Base-by-base conservation (phyloP, 2,888 invertebrate genomes). In the Boloria selene region DNA sequence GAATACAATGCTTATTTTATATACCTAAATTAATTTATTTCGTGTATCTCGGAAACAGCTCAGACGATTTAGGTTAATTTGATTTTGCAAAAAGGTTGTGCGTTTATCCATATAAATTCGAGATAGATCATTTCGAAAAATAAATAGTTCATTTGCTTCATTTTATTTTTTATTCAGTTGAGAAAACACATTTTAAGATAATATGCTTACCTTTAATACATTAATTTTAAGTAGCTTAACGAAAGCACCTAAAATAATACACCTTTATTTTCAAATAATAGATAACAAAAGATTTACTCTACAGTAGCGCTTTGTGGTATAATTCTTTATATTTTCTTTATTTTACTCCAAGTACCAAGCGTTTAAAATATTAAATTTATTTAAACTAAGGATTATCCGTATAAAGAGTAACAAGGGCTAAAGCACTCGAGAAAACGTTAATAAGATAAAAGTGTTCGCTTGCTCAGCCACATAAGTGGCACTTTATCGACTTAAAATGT, bases 361-460 rank as follows among this genome's bases (percentile, higher is more conserved):
- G 45, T 17, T 47, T 49, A 18, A 18, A 53, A 62, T 47, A 47
- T 26, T 38, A 26, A 45, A 26, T 50, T 16, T 31, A 45, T 31
- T 55, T 49, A 45, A 55, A 54, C 50, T 31, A 14, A 50, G 56
- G 65, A 61, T 70, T 51, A 70, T 68, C 70, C 65, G 58, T 55
- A 59, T 63, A 70, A 70, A 52, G 61, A 61, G 61, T 65, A 59
- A 63, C 26, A 38, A 56, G 61, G 60, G 68, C 51, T 68, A 53
- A 67, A 64, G 51, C 60, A 56, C 55, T 61, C 65, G 49, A 52
- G 65, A 65, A 59, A 66, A 64, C 58, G 61, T 61, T 70, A 70
- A 70, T 68, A 61, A 70, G 70, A 70, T 70, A 64, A 70, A 70
- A 59, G 64, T 65, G 63, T 68, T 70, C 65, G 64, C 60, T 50